phyloP scores from a whole-genome alignment of 2,888 invertebrate genomes.

The Coleophora flavipennella region DNA sequence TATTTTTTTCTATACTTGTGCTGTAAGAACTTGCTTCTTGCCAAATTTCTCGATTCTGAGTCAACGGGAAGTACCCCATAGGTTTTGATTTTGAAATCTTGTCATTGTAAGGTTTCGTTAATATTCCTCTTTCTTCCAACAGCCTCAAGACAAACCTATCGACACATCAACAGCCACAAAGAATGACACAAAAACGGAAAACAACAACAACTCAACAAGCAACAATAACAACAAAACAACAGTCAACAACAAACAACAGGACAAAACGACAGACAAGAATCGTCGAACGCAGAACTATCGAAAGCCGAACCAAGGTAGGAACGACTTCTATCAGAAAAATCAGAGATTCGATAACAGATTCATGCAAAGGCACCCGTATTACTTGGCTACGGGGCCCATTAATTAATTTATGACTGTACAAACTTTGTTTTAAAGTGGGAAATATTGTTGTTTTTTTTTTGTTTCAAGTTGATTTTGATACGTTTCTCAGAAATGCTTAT shows the following conservation, averaged over 20 bases:
- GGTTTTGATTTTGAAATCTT: too few species aligned
- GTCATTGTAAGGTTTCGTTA: too few species aligned
- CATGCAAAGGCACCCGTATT: conserved; percentile 57
- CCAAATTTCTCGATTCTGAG: too few species aligned
- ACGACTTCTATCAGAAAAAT: conserved; percentile 54
- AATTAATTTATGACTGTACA: conserved; percentile 30
- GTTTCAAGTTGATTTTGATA: too few species aligned
- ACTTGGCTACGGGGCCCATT: conserved; percentile 63
- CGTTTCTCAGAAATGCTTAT: too few species aligned
- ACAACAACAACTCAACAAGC: conserved; percentile 12
- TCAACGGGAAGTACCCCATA: too few species aligned
- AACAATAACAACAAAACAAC: conserved; percentile 9
- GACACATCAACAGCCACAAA: conserved; percentile 25
- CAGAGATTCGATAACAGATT: conserved; percentile 59
- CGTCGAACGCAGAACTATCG: conserved; percentile 53
- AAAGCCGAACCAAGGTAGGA: conserved; percentile 41
- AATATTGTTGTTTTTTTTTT: too few species aligned
- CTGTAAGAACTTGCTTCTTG: too few species aligned
- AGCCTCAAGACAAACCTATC: conserved; percentile 39
- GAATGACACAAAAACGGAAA: conserved; percentile 22
- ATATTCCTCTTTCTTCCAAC: not conserved
- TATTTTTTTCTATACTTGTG: too few species aligned
- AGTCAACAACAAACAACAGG: conserved; percentile 23
- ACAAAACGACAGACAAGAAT: conserved; percentile 39
- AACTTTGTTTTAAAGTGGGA: too few species aligned